Conservation (phyloP, 2,113 vertebrate species). For the Bufo gargarizans region DNA sequence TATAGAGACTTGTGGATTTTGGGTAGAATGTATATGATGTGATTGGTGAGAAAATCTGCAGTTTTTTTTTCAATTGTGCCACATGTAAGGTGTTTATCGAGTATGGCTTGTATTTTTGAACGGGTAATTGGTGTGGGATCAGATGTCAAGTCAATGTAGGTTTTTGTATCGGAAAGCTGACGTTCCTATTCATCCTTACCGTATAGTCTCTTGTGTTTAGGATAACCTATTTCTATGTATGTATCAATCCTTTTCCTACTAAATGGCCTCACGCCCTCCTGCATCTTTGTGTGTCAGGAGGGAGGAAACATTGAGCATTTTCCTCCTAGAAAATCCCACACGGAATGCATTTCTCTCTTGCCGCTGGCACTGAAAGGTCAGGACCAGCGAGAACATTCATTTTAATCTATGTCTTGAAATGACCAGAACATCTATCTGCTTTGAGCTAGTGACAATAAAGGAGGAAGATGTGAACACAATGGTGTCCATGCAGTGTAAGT, state of each 20-base stretch:
- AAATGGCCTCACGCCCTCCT: constrained; percentile 60
- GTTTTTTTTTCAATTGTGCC: too few species aligned
- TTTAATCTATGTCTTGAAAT: constrained; percentile 64
- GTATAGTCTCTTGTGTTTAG: too few species aligned
- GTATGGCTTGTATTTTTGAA: too few species aligned
- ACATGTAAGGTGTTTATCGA: too few species aligned
- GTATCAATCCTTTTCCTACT: constrained; percentile 56
- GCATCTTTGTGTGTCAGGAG: constrained; percentile 29
- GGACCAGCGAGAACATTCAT: constrained; percentile 66
- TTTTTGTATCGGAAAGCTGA: too few species aligned
- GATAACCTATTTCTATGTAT: too few species aligned
- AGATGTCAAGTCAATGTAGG: too few species aligned
- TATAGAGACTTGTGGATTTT: too few species aligned
- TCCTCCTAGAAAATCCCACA: constrained; percentile 58
- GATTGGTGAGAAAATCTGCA: too few species aligned
- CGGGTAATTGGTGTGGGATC: too few species aligned
- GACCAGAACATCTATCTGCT: constrained; percentile 46
- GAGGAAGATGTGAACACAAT: background rate
- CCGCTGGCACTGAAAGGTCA: constrained; percentile 70
- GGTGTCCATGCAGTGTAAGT: constrained; percentile 57
- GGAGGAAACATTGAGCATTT: constrained; percentile 49
- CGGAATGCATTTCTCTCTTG: constrained; percentile 63
- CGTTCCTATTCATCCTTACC: too few species aligned
- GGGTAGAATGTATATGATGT: too few species aligned
- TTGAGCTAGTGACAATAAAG: constrained; percentile 38